A percentile compares a stretch with the other conserved stretches of the same genome.
Evolutionary conservation across 1,140 invertebrate species (phyloP).

Genomic region (Scylla paramamosain): DNA sequence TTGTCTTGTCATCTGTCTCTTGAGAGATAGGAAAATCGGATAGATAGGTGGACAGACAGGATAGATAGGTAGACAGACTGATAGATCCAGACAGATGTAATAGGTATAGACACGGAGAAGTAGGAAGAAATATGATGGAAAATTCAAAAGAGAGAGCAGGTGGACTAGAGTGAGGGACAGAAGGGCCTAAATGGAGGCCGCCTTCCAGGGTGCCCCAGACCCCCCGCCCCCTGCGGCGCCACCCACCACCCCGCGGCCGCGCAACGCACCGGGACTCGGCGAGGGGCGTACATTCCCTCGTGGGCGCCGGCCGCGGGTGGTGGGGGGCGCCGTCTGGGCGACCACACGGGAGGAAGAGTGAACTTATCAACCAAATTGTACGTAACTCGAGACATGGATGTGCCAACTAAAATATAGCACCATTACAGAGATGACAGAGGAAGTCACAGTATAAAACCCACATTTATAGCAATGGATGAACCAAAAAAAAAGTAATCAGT

Average conservation of each 20-base stretch:
- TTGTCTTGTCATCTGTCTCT: slow-evolving; percentile 62
- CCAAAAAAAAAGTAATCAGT: slow-evolving; percentile 57
- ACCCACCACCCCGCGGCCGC: neutral
- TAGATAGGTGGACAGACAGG: neutral
- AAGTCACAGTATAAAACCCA: slow-evolving; percentile 74
- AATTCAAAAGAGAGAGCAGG: neutral
- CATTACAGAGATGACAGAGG: slow-evolving; percentile 74
- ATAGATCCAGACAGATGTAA: neutral
- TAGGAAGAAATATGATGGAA: neutral
- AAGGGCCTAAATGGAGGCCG: neutral
- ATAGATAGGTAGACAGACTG: neutral
- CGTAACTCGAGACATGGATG: slow-evolving; percentile 73
- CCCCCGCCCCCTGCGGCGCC: neutral
- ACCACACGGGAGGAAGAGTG: slow-evolving; percentile 54
- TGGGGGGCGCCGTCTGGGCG: slow-evolving; percentile 53
- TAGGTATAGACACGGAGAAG: too few species aligned
- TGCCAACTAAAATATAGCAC: slow-evolving; percentile 76
- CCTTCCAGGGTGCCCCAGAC: slow-evolving; percentile 16
- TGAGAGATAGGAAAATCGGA: neutral
- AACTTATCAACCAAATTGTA: slow-evolving; percentile 69
- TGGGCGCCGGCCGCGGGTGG: neutral
- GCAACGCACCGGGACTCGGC: slow-evolving; percentile 5
- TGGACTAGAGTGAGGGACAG: slow-evolving; percentile 18
- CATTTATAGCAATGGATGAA: slow-evolving; percentile 70
- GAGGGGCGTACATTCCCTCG: neutral